Evolutionary conservation across 2,113 vertebrate species (phyloP).

Genomic region (Odontophorus gujanensis): DNA sequence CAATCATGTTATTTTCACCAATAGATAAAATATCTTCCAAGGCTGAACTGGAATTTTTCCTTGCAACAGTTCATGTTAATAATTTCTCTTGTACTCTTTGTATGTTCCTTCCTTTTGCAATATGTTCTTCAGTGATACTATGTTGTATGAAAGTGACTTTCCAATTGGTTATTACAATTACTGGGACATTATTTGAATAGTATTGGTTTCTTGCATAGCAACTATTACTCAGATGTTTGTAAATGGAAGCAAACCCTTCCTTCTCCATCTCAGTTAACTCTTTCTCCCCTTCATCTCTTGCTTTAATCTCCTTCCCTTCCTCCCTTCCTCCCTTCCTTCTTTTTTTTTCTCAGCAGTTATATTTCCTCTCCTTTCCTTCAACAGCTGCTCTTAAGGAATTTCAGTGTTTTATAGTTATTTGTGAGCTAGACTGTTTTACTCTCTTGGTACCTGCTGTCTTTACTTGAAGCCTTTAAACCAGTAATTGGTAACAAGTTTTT

Average conservation of each 20-base stretch:
- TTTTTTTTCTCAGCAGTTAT: neutral
- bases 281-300: neutral
- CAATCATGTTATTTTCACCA: neutral
- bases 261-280: neutral
- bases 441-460: constrained; percentile 71
- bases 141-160: neutral
- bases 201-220: neutral
- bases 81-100: neutral
- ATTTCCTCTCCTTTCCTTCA: constrained; percentile 19
- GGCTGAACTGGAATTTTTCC: neutral
- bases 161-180: neutral
- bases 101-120: neutral
- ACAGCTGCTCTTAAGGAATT: constrained; percentile 57
- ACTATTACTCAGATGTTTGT: neutral
- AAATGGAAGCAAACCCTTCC: neutral
- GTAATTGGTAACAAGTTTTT: constrained; percentile 73
- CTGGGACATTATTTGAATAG: neutral
- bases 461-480: constrained; percentile 65
- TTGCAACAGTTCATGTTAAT: neutral
- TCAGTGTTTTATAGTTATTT: constrained; percentile 48
- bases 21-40: neutral
- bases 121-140: neutral
- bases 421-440: constrained; percentile 48
- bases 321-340: neutral
- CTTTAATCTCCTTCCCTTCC: neutral